These are phyloP conservation scores for Mesocentrotus franciscanus DNA, from an alignment of 53 echinoderm and acorn worm genomes.

Conservation along the genomic window DNA sequence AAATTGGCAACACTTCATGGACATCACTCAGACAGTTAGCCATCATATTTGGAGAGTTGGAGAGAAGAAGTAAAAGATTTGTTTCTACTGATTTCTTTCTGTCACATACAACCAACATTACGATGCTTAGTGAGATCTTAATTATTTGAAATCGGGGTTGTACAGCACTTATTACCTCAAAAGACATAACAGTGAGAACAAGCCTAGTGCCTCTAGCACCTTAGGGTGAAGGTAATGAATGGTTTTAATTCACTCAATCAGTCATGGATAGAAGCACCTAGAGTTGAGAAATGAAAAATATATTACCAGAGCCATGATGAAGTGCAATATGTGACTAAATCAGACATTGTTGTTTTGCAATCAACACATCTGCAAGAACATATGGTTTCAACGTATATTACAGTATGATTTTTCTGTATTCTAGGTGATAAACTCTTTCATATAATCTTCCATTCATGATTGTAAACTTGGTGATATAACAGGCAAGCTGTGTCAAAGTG, in stretches of 20 bases:
- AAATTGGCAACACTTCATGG: neutral
- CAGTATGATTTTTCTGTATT: neutral
- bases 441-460: neutral
- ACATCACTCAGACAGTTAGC: neutral
- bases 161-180: neutral
- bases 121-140: neutral
- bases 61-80: neutral
- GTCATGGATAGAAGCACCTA: neutral
- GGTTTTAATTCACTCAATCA: neutral
- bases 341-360: neutral
- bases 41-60: neutral
- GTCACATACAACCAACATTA: neutral
- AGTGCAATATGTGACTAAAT: neutral
- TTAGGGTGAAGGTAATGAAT: conserved; percentile 12
- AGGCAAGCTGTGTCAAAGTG: neutral
- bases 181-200: neutral
- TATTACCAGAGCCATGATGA: neutral
- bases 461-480: neutral
- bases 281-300: neutral
- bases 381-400: neutral
- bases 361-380: neutral
- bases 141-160: neutral
- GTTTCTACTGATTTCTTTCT: neutral
- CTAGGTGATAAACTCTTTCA: neutral
- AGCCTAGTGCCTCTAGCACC: neutral